Base-by-base conservation (phyloP, 2,113 vertebrate species). In the Cyanoramphus novaezelandiae region DNA sequence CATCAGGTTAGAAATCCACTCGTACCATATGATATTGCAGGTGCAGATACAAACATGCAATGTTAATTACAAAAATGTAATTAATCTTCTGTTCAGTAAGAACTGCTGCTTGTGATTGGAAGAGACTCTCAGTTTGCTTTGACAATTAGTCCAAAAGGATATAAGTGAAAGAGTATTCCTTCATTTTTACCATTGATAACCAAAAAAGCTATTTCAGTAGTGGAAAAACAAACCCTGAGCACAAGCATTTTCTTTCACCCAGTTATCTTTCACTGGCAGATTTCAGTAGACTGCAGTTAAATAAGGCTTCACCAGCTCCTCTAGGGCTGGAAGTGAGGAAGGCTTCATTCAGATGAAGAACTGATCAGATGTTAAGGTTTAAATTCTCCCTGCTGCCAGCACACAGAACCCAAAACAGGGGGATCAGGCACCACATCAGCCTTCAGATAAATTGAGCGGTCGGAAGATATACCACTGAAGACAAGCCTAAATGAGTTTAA, bases 21-120 rank as follows among this genome's bases (percentile, higher is more conserved):
- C 3, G 1, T 24, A 35, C n/a, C 6, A 16, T 37, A 46, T 0
- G 1, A 10, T 67, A 60, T 23, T 5, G 2, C 55, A 65, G 57
- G 35, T 71, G 39, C 18, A 41, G 76, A 52, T 31, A 46, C n/a
- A 71, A 63, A 77, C 5, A 17, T 0, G 1, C 17, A 46, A 46
- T 46, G 44, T 44, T 44, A 44, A 17, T 44, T 44, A 44, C 43
- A 44, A 52, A 65, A 64, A 43, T 10, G 25, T 39, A 63, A 63
- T 90, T 59, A 6, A 59, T 41, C 55, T 28, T 72, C 60, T 64
- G 28, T 31, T 77, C 59, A 53, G 31, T 25, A 60, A 67, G 77
- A 82, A 62, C 47, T 46, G 46, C 60, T 74, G 49, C 72, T 55
- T n/a, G 29, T 21, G 13, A 39, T 17, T 33, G 17, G 24, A 57